Percentiles rank a stretch among this genome's conserved stretches.
phyloP scores from a whole-genome alignment of 1,140 invertebrate species.

The Papilio machaon region DNA sequence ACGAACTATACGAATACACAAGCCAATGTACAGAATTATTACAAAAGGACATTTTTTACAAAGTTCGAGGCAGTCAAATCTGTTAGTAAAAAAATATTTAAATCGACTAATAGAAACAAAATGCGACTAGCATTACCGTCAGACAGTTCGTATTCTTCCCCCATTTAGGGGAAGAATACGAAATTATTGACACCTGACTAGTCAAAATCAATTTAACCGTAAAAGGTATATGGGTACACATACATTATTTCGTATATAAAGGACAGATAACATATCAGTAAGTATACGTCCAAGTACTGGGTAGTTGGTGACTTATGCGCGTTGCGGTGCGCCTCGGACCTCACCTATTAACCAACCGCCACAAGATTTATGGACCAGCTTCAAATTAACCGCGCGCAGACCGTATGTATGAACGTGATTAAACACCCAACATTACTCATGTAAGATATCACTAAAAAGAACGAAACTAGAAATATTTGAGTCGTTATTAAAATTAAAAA shows the following conservation, averaged over 20 bases:
- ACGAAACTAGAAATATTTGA: background rate
- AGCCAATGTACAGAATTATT: background rate
- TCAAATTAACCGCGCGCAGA: constrained; percentile 13
- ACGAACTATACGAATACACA: too few relatives aligned
- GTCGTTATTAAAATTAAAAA: too few relatives aligned
- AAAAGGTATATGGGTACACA: too few relatives aligned
- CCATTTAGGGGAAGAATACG: too few relatives aligned
- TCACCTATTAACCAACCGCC: constrained; percentile 5
- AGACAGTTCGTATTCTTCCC: too few relatives aligned
- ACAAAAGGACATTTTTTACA: too few relatives aligned
- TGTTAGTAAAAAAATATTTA: too few relatives aligned
- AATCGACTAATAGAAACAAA: too few relatives aligned
- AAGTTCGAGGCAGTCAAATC: too few relatives aligned
- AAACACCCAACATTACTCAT: background rate
- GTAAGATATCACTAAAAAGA: background rate
- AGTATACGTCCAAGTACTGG: background rate
- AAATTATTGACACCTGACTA: too few relatives aligned
- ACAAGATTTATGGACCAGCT: constrained; percentile 19
- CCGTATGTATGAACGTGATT: constrained; percentile 15
- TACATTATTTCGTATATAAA: background rate
- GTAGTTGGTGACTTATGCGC: constrained; percentile 17
- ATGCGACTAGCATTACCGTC: too few relatives aligned
- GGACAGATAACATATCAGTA: background rate
- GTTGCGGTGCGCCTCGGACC: background rate
- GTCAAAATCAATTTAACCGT: background rate